Conservation (phyloP, 1,140 invertebrate species). For the Hydropsyche tenuis region DNA sequence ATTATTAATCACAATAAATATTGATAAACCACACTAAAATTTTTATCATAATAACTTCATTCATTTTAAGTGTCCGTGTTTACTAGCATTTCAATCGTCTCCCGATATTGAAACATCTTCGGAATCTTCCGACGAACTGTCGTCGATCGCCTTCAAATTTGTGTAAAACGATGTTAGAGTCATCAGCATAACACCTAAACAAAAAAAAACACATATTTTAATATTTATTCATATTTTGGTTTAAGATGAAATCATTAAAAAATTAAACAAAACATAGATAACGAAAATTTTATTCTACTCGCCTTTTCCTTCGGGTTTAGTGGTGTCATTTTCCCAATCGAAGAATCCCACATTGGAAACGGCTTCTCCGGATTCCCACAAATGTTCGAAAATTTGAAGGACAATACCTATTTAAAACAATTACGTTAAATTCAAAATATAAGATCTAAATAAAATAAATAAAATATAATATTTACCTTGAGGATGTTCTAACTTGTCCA, state of each 20-base stretch:
- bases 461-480: constrained; percentile 57
- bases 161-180: constrained; percentile 66
- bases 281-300: neutral
- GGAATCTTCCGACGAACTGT: constrained; percentile 47
- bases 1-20: no score
- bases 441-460: neutral
- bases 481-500: constrained; percentile 78
- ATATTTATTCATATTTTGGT: neutral
- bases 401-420: constrained; percentile 24
- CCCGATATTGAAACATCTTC: constrained; percentile 46
- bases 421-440: constrained; percentile 1
- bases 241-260: neutral
- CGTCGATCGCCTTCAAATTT: constrained; percentile 58
- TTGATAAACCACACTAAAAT: no score
- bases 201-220: neutral
- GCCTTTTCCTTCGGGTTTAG: constrained; percentile 60
- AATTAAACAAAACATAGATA: neutral
- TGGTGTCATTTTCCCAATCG: constrained; percentile 57
- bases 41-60: no score
- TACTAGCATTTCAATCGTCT: no score
- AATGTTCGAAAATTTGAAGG: constrained; percentile 55
- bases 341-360: constrained; percentile 65
- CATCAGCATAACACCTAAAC: constrained; percentile 61
- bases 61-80: no score
- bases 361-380: constrained; percentile 63